These are phyloP conservation scores for Spicauda simplicius DNA, from an alignment of 2,888 invertebrate genomes.

Conservation along the genomic window DNA sequence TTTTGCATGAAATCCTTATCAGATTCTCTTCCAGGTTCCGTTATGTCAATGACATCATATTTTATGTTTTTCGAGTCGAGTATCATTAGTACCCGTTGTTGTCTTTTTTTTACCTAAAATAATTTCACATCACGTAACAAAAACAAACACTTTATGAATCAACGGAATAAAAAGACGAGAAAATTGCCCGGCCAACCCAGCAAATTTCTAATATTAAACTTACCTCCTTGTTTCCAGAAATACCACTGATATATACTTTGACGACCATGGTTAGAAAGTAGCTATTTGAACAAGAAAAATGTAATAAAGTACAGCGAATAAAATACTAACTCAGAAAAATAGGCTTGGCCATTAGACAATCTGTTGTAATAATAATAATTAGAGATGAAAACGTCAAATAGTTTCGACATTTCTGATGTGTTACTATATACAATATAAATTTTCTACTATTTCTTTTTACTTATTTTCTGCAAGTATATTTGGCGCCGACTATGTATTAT, in stretches of 20 bases:
- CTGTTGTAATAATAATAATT: conserved; percentile 69
- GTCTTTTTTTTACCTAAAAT: conserved; percentile 96
- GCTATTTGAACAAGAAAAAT: conserved; percentile 56
- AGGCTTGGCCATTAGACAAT: conserved; percentile 82
- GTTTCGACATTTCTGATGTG: conserved; percentile 11
- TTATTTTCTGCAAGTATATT: no score
- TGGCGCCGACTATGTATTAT: no score
- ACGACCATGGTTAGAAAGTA: conserved; percentile 89
- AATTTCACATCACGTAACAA: conserved; percentile 66
- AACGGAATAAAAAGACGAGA: conserved; percentile 63
- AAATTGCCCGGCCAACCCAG: conserved; percentile 69
- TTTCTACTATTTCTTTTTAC: neutral
- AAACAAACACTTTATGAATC: conserved; percentile 71
- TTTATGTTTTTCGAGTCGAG: conserved; percentile 95
- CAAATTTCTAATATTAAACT: conserved; percentile 79
- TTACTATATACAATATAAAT: neutral
- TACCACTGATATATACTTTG: conserved; percentile 96
- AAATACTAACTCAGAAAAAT: conserved; percentile 69
- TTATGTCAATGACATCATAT: conserved; percentile 96
- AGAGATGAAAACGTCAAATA: conserved; percentile 27
- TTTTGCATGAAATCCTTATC: conserved; percentile 97
- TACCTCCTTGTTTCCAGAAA: conserved; percentile 97
- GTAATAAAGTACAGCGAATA: conserved; percentile 60
- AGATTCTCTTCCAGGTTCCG: conserved; percentile 95
- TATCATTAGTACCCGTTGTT: conserved; percentile 96